Evolutionary conservation across 2,113 vertebrate genomes (phyloP).

Genomic region (Epinephelus moara): DNA sequence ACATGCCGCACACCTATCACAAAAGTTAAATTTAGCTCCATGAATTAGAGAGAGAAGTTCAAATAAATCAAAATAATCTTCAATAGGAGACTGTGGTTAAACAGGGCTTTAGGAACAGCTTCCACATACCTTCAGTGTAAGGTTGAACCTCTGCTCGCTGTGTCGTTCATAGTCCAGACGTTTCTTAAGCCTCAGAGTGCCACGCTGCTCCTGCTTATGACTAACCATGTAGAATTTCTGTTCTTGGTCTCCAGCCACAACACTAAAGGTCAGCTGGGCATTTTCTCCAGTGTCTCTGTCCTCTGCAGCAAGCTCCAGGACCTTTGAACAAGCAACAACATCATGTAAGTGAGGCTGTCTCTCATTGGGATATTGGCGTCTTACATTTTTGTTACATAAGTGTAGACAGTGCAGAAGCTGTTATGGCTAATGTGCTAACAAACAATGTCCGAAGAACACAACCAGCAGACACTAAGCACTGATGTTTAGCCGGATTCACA

Average conservation of each 20-base stretch:
- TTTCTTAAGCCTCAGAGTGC: constrained; percentile 88
- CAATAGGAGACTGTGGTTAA: neutral
- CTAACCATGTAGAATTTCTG: constrained; percentile 91
- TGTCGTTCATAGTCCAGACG: constrained; percentile 89
- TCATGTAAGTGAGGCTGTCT: neutral
- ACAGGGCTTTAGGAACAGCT: neutral
- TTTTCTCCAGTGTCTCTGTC: constrained; percentile 89
- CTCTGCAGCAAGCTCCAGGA: constrained; percentile 85
- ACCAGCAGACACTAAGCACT: no score
- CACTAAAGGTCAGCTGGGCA: constrained; percentile 88
- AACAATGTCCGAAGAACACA: no score
- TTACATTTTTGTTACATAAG: neutral
- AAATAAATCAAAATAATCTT: neutral
- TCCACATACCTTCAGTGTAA: constrained; percentile 83
- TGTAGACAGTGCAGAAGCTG: neutral
- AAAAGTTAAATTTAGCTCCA: neutral
- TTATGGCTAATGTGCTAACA: no score
- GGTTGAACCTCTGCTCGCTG: constrained; percentile 89
- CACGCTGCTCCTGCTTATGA: constrained; percentile 85
- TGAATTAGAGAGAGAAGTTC: constrained; percentile 4
- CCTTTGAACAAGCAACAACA: constrained; percentile 44
- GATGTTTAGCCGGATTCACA: no score
- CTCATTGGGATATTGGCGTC: neutral
- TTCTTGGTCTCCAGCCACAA: constrained; percentile 89
- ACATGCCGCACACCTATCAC: neutral